Evolutionary conservation across 2,888 invertebrate genomes (phyloP).

Genomic region (Caenorhabditis afra): DNA sequence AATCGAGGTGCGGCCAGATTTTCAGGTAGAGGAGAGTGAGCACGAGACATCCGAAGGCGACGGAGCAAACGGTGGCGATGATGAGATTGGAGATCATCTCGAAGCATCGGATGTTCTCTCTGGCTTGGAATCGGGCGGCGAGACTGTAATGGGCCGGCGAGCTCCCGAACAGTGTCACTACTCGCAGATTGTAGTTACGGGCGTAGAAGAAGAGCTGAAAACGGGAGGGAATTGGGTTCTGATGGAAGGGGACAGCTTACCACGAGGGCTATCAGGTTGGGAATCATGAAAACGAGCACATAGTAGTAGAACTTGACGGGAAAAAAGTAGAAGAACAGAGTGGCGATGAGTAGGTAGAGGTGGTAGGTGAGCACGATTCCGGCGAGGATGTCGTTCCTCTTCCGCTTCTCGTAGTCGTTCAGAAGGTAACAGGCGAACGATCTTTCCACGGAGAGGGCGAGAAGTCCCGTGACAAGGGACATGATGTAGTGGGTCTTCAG

Average conservation of each 20-base stretch:
- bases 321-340: no score
- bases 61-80: not conserved
- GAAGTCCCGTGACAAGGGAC: not conserved
- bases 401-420: not conserved
- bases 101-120: conserved; percentile 32
- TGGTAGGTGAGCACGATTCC: not conserved
- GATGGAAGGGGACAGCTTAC: no score
- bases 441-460: not conserved
- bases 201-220: conserved; percentile 19
- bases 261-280: no score
- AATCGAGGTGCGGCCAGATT: conserved; percentile 5
- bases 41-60: conserved; percentile 1
- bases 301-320: no score
- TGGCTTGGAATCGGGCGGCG: conserved; percentile 34
- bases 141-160: conserved; percentile 28
- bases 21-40: conserved; percentile 4
- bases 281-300: no score
- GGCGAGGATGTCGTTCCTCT: not conserved
- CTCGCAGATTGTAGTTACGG: conserved; percentile 7
- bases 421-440: not conserved
- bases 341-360: not conserved
- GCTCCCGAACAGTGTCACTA: conserved; percentile 2
- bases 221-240: no score
- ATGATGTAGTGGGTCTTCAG: not conserved
- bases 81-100: conserved; percentile 17